Conservation (phyloP, 2,797 vertebrate genomes). For the Siniperca scherzeri region DNA sequence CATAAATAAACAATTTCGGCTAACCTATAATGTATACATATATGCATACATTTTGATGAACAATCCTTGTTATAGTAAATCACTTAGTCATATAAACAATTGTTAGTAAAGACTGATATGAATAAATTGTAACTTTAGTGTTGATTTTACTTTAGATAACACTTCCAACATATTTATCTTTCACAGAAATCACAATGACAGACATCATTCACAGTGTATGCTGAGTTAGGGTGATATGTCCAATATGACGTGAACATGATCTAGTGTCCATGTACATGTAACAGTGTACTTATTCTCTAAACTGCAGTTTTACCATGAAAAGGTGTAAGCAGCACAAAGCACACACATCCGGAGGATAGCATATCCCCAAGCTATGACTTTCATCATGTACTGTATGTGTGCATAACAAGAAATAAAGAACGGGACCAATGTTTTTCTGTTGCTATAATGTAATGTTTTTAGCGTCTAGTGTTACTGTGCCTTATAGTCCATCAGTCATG, state of each 20-base stretch:
- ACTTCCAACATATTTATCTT: not conserved
- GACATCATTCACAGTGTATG: constrained; percentile 57
- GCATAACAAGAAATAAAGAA: constrained; percentile 66
- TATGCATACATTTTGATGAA: constrained; percentile 4
- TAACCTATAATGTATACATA: not conserved
- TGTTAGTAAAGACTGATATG: constrained; percentile 7
- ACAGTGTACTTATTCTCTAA: constrained; percentile 36
- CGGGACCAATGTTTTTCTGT: constrained; percentile 72
- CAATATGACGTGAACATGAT: constrained; percentile 61
- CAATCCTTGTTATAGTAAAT: not conserved
- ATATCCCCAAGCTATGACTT: constrained; percentile 66
- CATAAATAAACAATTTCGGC: constrained; percentile 22
- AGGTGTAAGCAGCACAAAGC: constrained; percentile 29
- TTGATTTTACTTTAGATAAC: constrained; percentile 13
- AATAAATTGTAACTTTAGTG: not conserved
- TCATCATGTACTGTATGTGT: constrained; percentile 61
- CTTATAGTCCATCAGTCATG: constrained; percentile 78
- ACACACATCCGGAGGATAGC: constrained; percentile 56
- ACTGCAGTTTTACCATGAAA: constrained; percentile 58
- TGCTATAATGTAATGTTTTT: constrained; percentile 70
- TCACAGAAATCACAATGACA: constrained; percentile 34
- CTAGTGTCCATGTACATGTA: constrained; percentile 42
- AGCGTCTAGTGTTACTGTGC: constrained; percentile 71
- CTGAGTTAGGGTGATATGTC: constrained; percentile 36
- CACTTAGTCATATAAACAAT: constrained; percentile 18